Evolutionary conservation across 2,888 invertebrate species (phyloP).

Genomic region (Ariolimax columbianus): DNA sequence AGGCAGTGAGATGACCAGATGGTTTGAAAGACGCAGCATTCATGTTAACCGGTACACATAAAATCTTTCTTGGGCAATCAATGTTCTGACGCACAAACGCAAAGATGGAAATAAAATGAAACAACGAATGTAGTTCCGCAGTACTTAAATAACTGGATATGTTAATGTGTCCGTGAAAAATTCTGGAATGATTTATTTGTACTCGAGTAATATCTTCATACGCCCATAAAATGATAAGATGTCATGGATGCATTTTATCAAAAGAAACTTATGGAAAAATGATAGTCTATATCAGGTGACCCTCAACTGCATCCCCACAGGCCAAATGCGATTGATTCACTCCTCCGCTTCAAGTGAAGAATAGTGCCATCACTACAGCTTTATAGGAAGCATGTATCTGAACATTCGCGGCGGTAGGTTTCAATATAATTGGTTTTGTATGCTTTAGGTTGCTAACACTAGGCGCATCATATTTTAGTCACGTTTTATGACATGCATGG

Average conservation of each 20-base stretch:
- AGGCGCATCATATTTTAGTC: too few relatives aligned
- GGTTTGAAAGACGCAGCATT: slow-evolving; percentile 44
- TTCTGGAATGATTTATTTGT: slow-evolving; percentile 42
- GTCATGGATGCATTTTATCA: background rate
- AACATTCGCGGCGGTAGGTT: too few relatives aligned
- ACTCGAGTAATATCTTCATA: slow-evolving; percentile 30
- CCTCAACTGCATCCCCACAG: too few relatives aligned
- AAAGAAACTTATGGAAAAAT: too few relatives aligned
- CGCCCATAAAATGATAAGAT: slow-evolving; percentile 4
- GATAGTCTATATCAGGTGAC: too few relatives aligned
- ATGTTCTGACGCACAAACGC: background rate
- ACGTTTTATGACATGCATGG: too few relatives aligned
- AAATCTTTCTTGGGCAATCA: slow-evolving; percentile 19
- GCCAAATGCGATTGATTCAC: too few relatives aligned
- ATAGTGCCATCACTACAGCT: too few relatives aligned
- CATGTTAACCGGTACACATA: slow-evolving; percentile 2
- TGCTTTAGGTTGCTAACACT: too few relatives aligned
- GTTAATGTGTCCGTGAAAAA: slow-evolving; percentile 30
- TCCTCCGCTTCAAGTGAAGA: too few relatives aligned
- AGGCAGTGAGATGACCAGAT: slow-evolving; percentile 19
- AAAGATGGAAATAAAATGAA: slow-evolving; percentile 16
- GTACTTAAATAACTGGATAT: slow-evolving; percentile 40
- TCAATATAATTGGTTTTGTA: too few relatives aligned
- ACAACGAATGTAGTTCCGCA: slow-evolving; percentile 31
- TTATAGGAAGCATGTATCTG: background rate